phyloP scores from a whole-genome alignment of 2,113 vertebrate species.

The Cheirogaleus medius region DNA sequence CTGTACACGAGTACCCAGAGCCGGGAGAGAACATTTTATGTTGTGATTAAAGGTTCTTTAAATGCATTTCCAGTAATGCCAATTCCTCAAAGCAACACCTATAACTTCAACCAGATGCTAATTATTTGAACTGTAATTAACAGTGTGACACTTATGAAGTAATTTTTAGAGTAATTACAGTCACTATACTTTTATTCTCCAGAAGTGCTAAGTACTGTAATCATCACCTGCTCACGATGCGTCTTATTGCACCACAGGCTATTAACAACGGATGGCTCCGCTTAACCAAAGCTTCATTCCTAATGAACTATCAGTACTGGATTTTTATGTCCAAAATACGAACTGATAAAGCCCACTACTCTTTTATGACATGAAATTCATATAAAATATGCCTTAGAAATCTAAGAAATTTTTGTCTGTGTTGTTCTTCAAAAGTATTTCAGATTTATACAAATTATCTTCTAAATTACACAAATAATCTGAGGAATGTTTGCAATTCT shows the following conservation, averaged over 20 bases:
- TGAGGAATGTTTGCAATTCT: neutral
- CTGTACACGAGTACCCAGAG: neutral
- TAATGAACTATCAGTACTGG: constrained; percentile 49
- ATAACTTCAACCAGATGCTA: constrained; percentile 77
- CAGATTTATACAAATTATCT: neutral
- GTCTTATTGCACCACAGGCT: constrained; percentile 52
- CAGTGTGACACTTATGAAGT: constrained; percentile 70
- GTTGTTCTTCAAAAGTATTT: neutral
- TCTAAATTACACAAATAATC: neutral
- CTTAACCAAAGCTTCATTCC: constrained; percentile 67
- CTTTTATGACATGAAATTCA: neutral
- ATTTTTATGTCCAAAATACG: constrained; percentile 56
- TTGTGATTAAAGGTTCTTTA: constrained; percentile 69
- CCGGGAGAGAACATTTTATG: constrained; percentile 42
- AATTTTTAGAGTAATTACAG: constrained; percentile 71
- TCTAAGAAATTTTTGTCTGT: neutral
- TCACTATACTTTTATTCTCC: constrained; percentile 59
- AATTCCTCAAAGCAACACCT: constrained; percentile 64
- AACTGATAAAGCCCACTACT: neutral
- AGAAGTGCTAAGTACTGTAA: constrained; percentile 68
- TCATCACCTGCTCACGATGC: constrained; percentile 73
- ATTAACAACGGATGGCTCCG: constrained; percentile 52
- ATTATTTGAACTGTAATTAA: constrained; percentile 78
- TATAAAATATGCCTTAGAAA: neutral
- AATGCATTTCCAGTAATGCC: constrained; percentile 69